Percentiles rank a stretch among this genome's conserved stretches.
These are phyloP conservation scores for Apostichopus japonicus DNA, from an alignment of 35 echinoderm and acorn worm genomes.

Conservation along the genomic window DNA sequence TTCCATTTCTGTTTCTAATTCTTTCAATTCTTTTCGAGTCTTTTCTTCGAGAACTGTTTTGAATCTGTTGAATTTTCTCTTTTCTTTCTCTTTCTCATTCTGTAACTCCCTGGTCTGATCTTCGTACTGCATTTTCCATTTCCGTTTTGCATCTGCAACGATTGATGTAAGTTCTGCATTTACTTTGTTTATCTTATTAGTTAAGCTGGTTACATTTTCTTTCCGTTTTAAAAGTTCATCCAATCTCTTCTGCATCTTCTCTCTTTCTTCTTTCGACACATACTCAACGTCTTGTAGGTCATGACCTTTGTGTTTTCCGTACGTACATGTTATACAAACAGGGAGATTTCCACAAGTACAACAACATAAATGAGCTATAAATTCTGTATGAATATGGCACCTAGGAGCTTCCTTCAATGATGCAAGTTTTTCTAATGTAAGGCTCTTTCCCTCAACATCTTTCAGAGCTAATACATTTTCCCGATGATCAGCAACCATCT, in stretches of 20 bases:
- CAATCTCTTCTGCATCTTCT: neutral
- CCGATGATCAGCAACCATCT: constrained; percentile 7
- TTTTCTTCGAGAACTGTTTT: neutral
- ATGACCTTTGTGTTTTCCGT: no score
- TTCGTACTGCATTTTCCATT: neutral
- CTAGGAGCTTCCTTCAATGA: no score
- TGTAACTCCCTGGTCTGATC: neutral
- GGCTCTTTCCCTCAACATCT: neutral
- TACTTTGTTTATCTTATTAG: neutral
- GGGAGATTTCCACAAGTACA: no score
- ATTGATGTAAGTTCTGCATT: neutral
- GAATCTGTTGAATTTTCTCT: neutral
- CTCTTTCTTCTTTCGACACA: no score
- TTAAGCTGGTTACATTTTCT: neutral
- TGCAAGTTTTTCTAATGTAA: no score
- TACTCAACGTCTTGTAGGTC: no score
- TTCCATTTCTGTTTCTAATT: neutral
- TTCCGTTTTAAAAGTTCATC: neutral
- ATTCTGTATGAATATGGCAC: no score
- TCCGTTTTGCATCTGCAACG: neutral
- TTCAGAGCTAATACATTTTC: neutral
- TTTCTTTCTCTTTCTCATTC: neutral
- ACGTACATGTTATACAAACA: no score
- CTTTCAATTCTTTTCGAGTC: neutral
- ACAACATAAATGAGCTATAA: no score